Conservation (phyloP, 2,888 invertebrate genomes). For the Mythimna impura region DNA sequence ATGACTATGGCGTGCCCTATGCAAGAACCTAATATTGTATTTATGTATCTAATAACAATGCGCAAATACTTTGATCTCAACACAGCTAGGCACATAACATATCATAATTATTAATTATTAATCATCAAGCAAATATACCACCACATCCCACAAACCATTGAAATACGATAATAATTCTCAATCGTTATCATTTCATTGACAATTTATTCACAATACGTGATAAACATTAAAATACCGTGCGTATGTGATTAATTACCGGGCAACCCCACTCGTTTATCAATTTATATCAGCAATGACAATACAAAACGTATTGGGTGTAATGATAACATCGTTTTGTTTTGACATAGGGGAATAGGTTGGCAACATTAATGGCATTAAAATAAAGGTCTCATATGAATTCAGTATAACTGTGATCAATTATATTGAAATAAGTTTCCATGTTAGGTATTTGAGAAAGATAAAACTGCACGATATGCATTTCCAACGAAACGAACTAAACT, state of each 20-base stretch:
- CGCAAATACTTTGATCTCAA: too few species aligned
- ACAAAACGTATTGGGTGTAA: slow-evolving; percentile 59
- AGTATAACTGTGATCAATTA: neutral
- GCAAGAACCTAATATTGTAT: too few species aligned
- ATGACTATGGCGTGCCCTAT: too few species aligned
- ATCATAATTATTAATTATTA: neutral
- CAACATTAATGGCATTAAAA: slow-evolving; percentile 32
- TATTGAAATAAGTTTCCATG: neutral
- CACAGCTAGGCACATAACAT: too few species aligned
- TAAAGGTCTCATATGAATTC: neutral
- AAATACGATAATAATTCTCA: slow-evolving; percentile 50
- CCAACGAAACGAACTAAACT: slow-evolving; percentile 24
- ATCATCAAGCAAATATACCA: slow-evolving; percentile 28
- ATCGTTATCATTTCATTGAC: slow-evolving; percentile 59
- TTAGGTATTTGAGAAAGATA: neutral
- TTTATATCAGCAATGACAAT: slow-evolving; percentile 59
- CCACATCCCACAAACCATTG: slow-evolving; percentile 32
- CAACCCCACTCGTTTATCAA: slow-evolving; percentile 60
- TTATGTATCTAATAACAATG: too few species aligned
- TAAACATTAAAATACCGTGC: slow-evolving; percentile 56
- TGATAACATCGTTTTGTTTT: slow-evolving; percentile 57
- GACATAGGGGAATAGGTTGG: slow-evolving; percentile 46
- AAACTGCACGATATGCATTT: slow-evolving; percentile 20
- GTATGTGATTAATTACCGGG: slow-evolving; percentile 61
- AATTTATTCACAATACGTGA: slow-evolving; percentile 62